These are phyloP conservation scores for Calosoma granatense DNA, from an alignment of 1,140 invertebrate species.

Conservation along the genomic window DNA sequence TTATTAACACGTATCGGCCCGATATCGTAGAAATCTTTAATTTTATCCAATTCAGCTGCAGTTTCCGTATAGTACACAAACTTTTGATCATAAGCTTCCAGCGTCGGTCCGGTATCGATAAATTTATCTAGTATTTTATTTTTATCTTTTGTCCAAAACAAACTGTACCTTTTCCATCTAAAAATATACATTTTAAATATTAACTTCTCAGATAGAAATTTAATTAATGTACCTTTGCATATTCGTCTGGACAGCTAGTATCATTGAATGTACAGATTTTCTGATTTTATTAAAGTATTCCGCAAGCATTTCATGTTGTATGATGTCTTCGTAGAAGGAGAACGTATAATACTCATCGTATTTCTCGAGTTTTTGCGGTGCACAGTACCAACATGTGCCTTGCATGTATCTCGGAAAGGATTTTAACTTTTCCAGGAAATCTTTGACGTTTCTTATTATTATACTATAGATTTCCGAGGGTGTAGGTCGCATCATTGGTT, in stretches of 20 bases:
- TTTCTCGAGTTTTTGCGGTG: constrained; percentile 43
- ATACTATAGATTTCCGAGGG: constrained; percentile 66
- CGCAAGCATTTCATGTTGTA: constrained; percentile 51
- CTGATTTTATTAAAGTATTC: constrained; percentile 56
- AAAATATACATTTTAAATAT: constrained; percentile 14
- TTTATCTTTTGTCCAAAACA: constrained; percentile 77
- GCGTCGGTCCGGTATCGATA: constrained; percentile 53
- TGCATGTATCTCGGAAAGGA: constrained; percentile 74
- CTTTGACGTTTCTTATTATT: constrained; percentile 50
- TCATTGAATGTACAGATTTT: constrained; percentile 49
- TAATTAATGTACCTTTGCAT: constrained; percentile 42
- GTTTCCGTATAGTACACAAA: constrained; percentile 72
- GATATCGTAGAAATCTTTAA: constrained; percentile 48
- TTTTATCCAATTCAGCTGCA: constrained; percentile 55
- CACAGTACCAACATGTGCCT: constrained; percentile 63
- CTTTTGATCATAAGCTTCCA: constrained; percentile 70
- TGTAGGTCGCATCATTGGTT: constrained; percentile 62
- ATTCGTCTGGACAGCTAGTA: constrained; percentile 51
- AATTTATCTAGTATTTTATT: constrained; percentile 62
- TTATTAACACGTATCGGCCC: constrained; percentile 59
- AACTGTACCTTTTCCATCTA: constrained; percentile 66
- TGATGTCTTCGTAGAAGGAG: constrained; percentile 72
- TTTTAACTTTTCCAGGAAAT: constrained; percentile 57
- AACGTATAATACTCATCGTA: constrained; percentile 45
- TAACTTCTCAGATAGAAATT: constrained; percentile 14